Conservation (phyloP, 2,113 vertebrate genomes). For the Cynocephalus volans region DNA sequence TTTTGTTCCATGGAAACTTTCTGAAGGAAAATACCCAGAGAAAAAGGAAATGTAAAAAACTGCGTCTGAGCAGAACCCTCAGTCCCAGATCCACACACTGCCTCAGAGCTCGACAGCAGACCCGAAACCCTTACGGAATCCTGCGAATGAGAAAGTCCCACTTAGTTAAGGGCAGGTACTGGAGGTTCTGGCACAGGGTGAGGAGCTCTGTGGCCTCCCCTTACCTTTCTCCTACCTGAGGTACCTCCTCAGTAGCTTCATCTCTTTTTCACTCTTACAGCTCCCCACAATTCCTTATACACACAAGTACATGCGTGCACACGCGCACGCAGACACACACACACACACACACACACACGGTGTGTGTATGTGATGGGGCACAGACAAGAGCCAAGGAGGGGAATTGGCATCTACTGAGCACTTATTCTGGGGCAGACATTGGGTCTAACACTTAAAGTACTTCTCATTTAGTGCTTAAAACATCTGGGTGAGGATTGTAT, state of each 20-base stretch:
- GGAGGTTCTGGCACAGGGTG: fast-evolving
- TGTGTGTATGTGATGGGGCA: fast-evolving
- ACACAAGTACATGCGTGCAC: neutral
- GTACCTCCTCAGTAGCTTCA: neutral
- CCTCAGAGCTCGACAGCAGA: neutral
- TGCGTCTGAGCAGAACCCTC: neutral
- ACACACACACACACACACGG: too few species aligned
- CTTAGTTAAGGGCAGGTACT: neutral
- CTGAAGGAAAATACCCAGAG: neutral
- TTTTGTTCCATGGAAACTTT: neutral
- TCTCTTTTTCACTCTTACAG: neutral
- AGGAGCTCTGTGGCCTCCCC: neutral
- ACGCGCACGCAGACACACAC: too few species aligned
- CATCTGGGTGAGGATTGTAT: neutral
- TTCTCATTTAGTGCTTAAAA: neutral
- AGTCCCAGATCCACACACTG: neutral
- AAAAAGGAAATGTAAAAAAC: neutral
- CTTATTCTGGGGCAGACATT: neutral
- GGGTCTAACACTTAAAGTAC: neutral
- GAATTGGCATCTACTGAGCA: neutral
- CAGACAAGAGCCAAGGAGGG: neutral
- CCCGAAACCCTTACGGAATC: neutral
- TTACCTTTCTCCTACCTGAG: neutral
- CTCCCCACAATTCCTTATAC: neutral
- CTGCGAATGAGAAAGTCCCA: neutral